phyloP scores from a whole-genome alignment of 1,140 invertebrate species.

The Hyphantria cunea region DNA sequence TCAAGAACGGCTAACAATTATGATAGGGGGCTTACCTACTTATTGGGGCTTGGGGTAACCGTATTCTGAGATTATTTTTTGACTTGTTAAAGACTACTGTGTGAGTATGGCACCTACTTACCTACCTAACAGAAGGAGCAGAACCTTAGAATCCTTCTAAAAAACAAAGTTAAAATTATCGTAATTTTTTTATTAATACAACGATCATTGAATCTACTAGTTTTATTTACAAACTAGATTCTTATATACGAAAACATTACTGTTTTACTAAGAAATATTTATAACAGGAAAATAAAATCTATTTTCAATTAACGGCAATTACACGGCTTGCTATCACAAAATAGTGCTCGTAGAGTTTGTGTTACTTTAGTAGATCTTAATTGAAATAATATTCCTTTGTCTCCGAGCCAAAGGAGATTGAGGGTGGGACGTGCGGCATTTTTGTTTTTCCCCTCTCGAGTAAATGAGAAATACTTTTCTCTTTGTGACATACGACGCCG shows the following conservation, averaged over 20 bases:
- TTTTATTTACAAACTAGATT: not conserved
- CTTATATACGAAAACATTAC: not conserved
- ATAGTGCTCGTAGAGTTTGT: conserved; percentile 34
- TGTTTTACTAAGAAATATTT: not conserved
- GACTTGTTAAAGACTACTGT: no score
- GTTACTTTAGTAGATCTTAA: conserved; percentile 44
- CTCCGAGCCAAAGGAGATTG: conserved; percentile 52
- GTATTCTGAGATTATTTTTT: no score
- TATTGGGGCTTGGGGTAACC: no score
- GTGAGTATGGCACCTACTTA: no score
- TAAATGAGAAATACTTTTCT: conserved; percentile 60
- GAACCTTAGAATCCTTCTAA: no score
- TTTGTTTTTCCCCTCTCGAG: conserved; percentile 50
- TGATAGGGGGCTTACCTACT: no score
- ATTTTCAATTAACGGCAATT: conserved; percentile 26
- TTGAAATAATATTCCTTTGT: conserved; percentile 65
- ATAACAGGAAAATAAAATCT: conserved; percentile 13
- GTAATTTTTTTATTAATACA: no score
- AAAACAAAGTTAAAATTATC: no score
- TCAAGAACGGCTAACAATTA: no score
- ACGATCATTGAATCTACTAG: no score
- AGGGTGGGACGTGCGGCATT: conserved; percentile 47
- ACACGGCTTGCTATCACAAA: conserved; percentile 26
- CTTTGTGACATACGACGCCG: conserved; percentile 58
- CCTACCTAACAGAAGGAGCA: no score